Base-by-base conservation (phyloP, 2,888 invertebrate species). In the Hirtodrosophila histrioides region DNA sequence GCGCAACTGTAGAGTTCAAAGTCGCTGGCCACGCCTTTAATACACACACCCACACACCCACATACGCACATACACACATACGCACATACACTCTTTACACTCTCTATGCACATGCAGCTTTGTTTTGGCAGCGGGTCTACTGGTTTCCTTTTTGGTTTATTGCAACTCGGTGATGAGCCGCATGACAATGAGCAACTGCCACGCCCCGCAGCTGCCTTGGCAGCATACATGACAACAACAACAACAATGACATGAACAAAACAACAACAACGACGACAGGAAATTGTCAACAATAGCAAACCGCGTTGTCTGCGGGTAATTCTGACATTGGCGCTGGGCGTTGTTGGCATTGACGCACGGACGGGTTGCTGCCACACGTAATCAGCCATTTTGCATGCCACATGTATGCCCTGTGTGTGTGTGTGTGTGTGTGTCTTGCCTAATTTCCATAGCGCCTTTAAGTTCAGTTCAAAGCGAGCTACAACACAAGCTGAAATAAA, bases 231-330 rank as follows among this genome's bases (percentile, higher is more conserved):
- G 24, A 27, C 49, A 57, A 24, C 46, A 35, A n/a, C 61, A 33
- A 33, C 29, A 48, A 33, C 24, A 49, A 12, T 33, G 41, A 55
- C 48, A 51, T 44, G 36, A n/a, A 53, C 36, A 53, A 48, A 53
- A 53, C 43, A 8, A 48, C 36, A 53, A 48, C 49, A 41, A 55
- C 61, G 55, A 60, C 50, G 75, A 71, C 84, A 73, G 78, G 75
- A 77, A 77, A 78, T 73, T 80, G 86, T 80, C 78, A 81, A 78
- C 79, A 78, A 72, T 63, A 62, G 86, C 73, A 66, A 68, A 66
- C 57, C 71, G 74, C 77, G 69, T 58, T 66, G 79, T 82, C 83
- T 85, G 83, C 66, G 76, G 76, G 69, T 82, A 82, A 85, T 75
- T 85, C 62, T 63, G 69, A 75, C 72, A 75, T 85, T 75, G 68